Evolutionary conservation across 2,113 vertebrate species (phyloP).

Genomic region (Eretmochelys imbricata): DNA sequence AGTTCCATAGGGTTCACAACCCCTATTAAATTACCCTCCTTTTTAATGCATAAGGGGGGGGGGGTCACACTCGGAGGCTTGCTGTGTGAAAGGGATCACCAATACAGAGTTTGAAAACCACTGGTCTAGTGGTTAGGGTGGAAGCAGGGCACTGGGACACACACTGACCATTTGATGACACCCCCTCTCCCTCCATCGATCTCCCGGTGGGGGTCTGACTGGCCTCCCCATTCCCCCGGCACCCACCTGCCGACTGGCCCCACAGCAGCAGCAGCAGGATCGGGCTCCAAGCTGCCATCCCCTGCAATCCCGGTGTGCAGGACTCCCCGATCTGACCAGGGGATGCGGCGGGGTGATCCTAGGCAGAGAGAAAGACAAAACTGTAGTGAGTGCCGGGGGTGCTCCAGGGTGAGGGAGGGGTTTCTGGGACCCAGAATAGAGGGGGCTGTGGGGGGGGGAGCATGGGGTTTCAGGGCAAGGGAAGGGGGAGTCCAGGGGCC

Average conservation of each 20-base stretch:
- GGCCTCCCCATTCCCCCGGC: background rate
- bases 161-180: background rate
- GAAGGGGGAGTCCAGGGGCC: no score
- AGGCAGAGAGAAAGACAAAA: background rate
- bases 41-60: no score
- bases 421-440: background rate
- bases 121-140: background rate
- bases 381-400: background rate
- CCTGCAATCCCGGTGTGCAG: background rate
- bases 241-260: background rate
- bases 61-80: no score
- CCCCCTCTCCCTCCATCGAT: background rate
- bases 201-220: no score
- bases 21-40: no score
- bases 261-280: background rate
- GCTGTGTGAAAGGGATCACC: no score
- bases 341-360: background rate
- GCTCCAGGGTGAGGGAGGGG: no score
- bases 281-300: background rate
- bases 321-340: background rate
- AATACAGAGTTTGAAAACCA: no score
- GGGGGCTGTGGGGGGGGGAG: no score
- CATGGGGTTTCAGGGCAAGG: no score
- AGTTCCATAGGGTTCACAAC: no score
- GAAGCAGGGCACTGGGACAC: background rate